Percentiles rank a stretch among this genome's conserved stretches.
These are phyloP conservation scores for Gila robusta DNA, from an alignment of 2,797 vertebrate genomes.

Conservation along the genomic window DNA sequence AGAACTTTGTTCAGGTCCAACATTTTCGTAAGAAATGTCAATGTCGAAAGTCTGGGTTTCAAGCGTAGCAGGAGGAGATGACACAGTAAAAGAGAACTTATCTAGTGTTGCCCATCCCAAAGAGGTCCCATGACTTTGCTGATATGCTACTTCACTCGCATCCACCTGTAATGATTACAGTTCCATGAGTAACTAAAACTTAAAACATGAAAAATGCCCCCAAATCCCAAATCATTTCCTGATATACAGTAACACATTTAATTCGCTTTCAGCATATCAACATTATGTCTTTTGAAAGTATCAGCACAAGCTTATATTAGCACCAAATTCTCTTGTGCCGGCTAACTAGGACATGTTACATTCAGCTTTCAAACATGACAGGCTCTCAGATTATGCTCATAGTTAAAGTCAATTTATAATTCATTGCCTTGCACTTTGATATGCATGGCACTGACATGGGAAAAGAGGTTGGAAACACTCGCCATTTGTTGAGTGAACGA, in stretches of 20 bases:
- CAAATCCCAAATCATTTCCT: not conserved
- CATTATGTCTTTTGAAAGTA: not conserved
- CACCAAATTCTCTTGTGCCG: not conserved
- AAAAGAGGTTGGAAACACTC: slow-evolving; percentile 66
- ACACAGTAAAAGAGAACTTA: slow-evolving; percentile 84
- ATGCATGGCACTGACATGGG: slow-evolving; percentile 44
- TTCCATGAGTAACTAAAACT: not conserved
- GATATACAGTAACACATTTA: not conserved
- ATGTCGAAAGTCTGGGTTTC: slow-evolving; percentile 83
- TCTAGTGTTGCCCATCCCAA: slow-evolving; percentile 85
- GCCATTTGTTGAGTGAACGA: slow-evolving; percentile 91
- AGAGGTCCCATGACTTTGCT: slow-evolving; percentile 78
- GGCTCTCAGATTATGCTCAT: slow-evolving; percentile 52
- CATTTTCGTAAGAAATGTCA: slow-evolving; percentile 87
- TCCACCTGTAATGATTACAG: slow-evolving; percentile 77
- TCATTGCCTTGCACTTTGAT: slow-evolving; percentile 62
- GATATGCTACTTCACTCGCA: slow-evolving; percentile 82
- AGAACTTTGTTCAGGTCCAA: slow-evolving; percentile 77
- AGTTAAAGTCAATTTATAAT: slow-evolving; percentile 67
- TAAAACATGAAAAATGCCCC: not conserved
- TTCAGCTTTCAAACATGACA: slow-evolving; percentile 52
- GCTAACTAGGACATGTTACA: slow-evolving; percentile 62
- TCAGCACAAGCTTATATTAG: slow-evolving; percentile 23
- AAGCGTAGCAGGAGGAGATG: slow-evolving; percentile 83
- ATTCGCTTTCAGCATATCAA: not conserved